Percentiles rank a stretch among this genome's conserved stretches.
Conservation (phyloP, 1,140 invertebrate genomes). For the Conopomorpha cramerella region DNA sequence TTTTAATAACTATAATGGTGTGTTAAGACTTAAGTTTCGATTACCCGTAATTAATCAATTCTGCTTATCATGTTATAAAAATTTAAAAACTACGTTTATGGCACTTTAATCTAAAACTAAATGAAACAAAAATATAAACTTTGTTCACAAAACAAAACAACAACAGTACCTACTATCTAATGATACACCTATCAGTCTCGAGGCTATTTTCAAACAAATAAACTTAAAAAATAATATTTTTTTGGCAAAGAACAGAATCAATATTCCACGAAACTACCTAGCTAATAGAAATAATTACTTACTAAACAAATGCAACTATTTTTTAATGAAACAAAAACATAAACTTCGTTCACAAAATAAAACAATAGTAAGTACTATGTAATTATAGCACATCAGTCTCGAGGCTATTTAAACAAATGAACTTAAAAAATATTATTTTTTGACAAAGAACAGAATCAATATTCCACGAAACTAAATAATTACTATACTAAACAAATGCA, state of each 20-base stretch:
- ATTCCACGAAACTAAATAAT: no score
- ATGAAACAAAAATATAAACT: constrained; percentile 4
- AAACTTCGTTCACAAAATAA: constrained; percentile 4
- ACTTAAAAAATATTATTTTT: constrained; percentile 1
- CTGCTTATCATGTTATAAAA: no score
- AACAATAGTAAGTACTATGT: constrained; percentile 5
- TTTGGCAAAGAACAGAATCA: constrained; percentile 4
- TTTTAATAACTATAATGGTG: no score
- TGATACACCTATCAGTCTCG: constrained; percentile 4
- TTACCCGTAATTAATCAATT: no score
- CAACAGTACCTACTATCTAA: constrained; percentile 5
- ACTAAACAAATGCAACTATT: no score
- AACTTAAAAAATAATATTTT: constrained; percentile 1
- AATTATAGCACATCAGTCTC: constrained; percentile 4
- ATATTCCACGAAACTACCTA: no score
- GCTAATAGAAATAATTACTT: no score
- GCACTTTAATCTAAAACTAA: constrained; percentile 2
- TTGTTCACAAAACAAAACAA: constrained; percentile 6
- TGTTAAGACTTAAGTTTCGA: no score
- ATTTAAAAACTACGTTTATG: constrained; percentile 2
- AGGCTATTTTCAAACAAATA: constrained; percentile 5
- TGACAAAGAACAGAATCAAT: constrained; percentile 4
- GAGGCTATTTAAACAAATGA: constrained; percentile 5
- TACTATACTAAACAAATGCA: no score
- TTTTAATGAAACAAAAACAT: constrained; percentile 4